These are phyloP conservation scores for Plemyria rubiginata DNA, from an alignment of 2,888 invertebrate species.

Conservation along the genomic window DNA sequence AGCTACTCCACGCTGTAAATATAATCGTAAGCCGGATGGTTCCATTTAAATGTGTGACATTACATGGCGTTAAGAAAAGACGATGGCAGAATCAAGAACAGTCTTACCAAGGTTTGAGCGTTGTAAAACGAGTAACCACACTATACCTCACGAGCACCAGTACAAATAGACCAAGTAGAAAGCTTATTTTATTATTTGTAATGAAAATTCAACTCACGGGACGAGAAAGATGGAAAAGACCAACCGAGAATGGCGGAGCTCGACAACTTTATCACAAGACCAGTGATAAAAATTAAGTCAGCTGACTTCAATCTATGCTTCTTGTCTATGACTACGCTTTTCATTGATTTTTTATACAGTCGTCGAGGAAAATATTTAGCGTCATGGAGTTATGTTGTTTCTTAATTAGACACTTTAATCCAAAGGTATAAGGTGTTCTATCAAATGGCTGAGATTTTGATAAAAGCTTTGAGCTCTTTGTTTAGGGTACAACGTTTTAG, in stretches of 20 bases:
- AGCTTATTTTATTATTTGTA: slow-evolving; percentile 48
- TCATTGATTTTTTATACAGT: slow-evolving; percentile 64
- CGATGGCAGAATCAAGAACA: slow-evolving; percentile 59
- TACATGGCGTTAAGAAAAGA: slow-evolving; percentile 50
- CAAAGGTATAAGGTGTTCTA: neutral
- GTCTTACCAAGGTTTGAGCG: slow-evolving; percentile 59
- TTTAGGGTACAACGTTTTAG: neutral
- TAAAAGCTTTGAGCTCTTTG: neutral
- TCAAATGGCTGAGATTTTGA: neutral
- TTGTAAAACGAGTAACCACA: slow-evolving; percentile 51
- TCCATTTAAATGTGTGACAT: slow-evolving; percentile 50
- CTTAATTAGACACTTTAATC: neutral
- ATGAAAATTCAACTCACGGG: slow-evolving; percentile 75
- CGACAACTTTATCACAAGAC: slow-evolving; percentile 84
- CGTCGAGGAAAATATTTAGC: neutral
- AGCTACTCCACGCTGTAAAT: slow-evolving; percentile 9
- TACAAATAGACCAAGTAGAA: slow-evolving; percentile 48
- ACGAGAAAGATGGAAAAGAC: slow-evolving; percentile 80
- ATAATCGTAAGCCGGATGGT: slow-evolving; percentile 23
- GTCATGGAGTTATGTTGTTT: neutral
- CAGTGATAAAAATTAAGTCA: slow-evolving; percentile 83
- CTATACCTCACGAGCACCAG: slow-evolving; percentile 62
- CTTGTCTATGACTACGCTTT: slow-evolving; percentile 60
- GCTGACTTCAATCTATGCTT: slow-evolving; percentile 79
- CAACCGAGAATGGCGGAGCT: slow-evolving; percentile 83